Conservation (phyloP, 2,888 invertebrate genomes). For the Ochropleura plecta region DNA sequence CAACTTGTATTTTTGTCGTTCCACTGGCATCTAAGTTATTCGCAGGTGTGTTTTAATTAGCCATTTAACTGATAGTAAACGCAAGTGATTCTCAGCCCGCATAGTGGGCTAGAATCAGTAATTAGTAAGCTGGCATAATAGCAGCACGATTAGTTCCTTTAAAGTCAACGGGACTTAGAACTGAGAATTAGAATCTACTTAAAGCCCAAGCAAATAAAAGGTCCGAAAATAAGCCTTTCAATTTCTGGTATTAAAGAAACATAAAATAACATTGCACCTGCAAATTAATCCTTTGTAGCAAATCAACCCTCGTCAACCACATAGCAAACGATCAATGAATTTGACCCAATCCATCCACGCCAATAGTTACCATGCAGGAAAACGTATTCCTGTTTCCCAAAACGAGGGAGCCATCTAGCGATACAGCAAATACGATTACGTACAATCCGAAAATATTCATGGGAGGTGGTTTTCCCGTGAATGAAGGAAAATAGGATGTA, state of each 20-base stretch:
- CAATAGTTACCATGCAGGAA: conserved; percentile 34
- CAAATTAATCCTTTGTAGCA: conserved; percentile 13
- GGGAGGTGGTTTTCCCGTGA: conserved; percentile 51
- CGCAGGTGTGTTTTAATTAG: conserved; percentile 49
- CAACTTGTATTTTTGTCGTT: conserved; percentile 18
- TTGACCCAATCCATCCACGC: conserved; percentile 29
- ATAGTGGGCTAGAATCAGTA: conserved; percentile 32
- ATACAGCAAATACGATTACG: conserved; percentile 47
- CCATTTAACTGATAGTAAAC: conserved; percentile 24
- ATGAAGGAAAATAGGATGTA: conserved; percentile 62
- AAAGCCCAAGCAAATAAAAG: not conserved
- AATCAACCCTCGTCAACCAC: conserved; percentile 39
- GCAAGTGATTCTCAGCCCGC: conserved; percentile 30
- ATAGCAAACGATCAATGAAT: conserved; percentile 17
- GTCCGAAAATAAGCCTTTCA: not conserved
- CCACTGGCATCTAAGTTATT: conserved; percentile 28
- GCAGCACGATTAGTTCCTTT: conserved; percentile 39
- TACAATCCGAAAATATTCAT: conserved; percentile 52
- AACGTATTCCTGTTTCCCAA: conserved; percentile 46
- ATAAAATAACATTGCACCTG: conserved; percentile 16
- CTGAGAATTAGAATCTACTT: not conserved
- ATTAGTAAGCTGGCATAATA: conserved; percentile 31
- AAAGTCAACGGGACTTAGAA: conserved; percentile 28
- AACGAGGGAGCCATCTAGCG: conserved; percentile 46
- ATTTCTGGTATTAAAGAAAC: not conserved